Conservation (phyloP, 2,888 invertebrate species). For the Patella depressa region DNA sequence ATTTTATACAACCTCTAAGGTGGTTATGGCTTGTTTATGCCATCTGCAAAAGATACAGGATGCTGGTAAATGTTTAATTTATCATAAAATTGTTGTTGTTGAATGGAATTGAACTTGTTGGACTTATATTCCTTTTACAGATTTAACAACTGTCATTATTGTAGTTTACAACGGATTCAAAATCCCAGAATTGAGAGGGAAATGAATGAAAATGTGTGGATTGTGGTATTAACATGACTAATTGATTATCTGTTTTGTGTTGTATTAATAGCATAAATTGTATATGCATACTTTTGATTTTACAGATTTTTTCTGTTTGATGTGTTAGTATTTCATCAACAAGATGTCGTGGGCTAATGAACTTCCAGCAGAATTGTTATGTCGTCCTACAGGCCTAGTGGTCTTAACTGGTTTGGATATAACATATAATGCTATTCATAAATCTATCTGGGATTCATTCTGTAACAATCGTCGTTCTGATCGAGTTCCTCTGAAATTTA, state of each 20-base stretch:
- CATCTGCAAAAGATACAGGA: too few relatives aligned
- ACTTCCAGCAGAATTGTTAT: constrained; percentile 86
- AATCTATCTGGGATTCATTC: constrained; percentile 94
- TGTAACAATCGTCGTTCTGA: constrained; percentile 86
- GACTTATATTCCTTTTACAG: too few relatives aligned
- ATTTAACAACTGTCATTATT: too few relatives aligned
- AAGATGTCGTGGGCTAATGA: constrained; percentile 71
- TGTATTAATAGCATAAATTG: neutral
- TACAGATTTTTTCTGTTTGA: neutral
- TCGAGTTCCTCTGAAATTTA: constrained; percentile 86
- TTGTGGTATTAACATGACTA: too few relatives aligned
- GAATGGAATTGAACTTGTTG: too few relatives aligned
- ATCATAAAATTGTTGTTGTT: too few relatives aligned
- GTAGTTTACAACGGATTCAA: too few relatives aligned
- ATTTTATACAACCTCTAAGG: too few relatives aligned
- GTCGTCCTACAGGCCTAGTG: constrained; percentile 87
- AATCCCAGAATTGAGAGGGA: too few relatives aligned
- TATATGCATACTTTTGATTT: neutral
- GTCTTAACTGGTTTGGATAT: constrained; percentile 91
- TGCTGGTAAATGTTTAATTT: too few relatives aligned
- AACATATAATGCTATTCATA: constrained; percentile 87
- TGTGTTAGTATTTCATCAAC: neutral
- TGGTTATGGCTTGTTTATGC: too few relatives aligned
- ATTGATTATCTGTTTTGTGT: neutral
- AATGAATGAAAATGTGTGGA: too few relatives aligned